Conservation (phyloP, 2,797 vertebrate genomes). For the Pangasius krempfi region DNA sequence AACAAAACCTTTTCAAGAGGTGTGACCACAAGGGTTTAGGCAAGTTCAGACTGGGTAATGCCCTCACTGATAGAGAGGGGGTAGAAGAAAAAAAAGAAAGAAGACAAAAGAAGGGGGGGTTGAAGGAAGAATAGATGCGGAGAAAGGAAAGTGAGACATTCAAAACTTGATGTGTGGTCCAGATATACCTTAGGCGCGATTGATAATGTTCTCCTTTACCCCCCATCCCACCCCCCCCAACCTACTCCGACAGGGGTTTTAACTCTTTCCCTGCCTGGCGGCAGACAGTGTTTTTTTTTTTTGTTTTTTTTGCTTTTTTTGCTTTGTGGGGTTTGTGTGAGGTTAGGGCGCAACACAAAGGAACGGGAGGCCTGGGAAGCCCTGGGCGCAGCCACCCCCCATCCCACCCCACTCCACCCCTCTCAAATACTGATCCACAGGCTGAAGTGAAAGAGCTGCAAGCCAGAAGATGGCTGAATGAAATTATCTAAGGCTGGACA, state of each 20-base stretch:
- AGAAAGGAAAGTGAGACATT: constrained; percentile 85
- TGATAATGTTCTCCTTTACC: constrained; percentile 81
- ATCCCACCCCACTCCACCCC: constrained; percentile 79
- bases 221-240: constrained; percentile 1
- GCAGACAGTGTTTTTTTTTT: constrained; percentile 65
- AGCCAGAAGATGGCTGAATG: constrained; percentile 90
- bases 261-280: constrained; percentile 88
- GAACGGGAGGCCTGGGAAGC: constrained; percentile 95
- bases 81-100: constrained; percentile 61
- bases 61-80: constrained; percentile 88
- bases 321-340: constrained; percentile 70
- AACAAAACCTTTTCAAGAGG: constrained; percentile 99
- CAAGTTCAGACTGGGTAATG: constrained; percentile 99
- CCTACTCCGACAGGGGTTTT: constrained; percentile 71
- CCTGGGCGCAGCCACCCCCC: constrained; percentile 92
- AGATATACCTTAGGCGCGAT: constrained; percentile 88
- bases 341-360: constrained; percentile 75
- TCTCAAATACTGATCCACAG: constrained; percentile 30
- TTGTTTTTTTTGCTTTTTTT: constrained; percentile 63
- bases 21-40: constrained; percentile 99
- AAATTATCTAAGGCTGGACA: constrained; percentile 99
- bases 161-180: constrained; percentile 95
- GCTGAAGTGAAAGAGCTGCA: constrained; percentile 81
- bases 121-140: constrained; percentile 76
- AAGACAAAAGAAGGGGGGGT: constrained; percentile 66